Conservation (phyloP, 2,113 vertebrate genomes). For the Rhineura floridana region DNA sequence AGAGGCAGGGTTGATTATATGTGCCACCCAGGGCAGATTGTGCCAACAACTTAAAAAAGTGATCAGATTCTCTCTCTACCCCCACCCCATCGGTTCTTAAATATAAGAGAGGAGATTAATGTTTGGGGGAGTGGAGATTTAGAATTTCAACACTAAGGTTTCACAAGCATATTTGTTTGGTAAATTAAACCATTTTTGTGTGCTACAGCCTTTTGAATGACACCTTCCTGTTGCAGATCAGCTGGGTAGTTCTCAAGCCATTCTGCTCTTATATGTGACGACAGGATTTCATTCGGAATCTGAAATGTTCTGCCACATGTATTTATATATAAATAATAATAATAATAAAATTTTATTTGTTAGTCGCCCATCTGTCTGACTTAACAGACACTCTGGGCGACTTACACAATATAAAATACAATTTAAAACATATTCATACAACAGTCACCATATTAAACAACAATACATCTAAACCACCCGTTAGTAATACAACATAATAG, state of each 20-base stretch:
- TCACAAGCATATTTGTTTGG: background rate
- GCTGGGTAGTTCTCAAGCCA: background rate
- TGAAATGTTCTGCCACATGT: background rate
- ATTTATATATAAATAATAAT: too few relatives aligned
- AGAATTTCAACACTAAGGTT: background rate
- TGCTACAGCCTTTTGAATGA: background rate
- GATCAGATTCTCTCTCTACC: background rate
- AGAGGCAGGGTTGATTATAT: background rate
- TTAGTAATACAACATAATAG: too few relatives aligned
- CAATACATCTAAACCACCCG: too few relatives aligned
- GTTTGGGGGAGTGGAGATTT: background rate
- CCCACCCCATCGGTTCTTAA: background rate
- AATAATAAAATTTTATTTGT: too few relatives aligned
- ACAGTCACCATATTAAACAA: too few relatives aligned
- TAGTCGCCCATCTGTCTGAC: too few relatives aligned
- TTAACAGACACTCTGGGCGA: too few relatives aligned
- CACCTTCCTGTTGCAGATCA: background rate
- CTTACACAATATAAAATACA: too few relatives aligned
- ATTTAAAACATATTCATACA: too few relatives aligned
- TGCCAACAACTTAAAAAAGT: background rate
- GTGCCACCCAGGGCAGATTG: conserved; percentile 4
- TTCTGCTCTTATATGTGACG: background rate
- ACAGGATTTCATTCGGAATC: background rate
- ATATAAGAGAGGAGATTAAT: background rate
- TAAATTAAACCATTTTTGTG: conserved; percentile 2